Evolutionary conservation across 2,888 invertebrate species (phyloP).

Genomic region (Hyles lineata): DNA sequence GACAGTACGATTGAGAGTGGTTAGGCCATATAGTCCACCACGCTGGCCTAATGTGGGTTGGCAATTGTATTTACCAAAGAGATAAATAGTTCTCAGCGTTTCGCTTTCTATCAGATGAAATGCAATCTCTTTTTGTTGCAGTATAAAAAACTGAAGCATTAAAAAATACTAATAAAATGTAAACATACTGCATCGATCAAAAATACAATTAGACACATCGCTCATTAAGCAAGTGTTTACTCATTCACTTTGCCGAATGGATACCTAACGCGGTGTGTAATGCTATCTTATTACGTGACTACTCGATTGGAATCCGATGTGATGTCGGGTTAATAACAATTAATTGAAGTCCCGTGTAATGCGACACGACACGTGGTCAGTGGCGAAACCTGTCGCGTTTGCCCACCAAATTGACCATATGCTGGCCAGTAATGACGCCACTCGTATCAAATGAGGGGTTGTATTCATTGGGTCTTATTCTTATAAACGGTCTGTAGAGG

Average conservation of each 20-base stretch:
- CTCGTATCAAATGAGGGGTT: constrained; percentile 4
- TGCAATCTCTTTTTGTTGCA: no score
- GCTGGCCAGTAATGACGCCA: constrained; percentile 42
- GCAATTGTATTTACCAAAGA: no score
- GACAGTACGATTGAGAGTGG: no score
- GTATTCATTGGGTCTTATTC: not conserved
- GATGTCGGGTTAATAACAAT: constrained; percentile 71
- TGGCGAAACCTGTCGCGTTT: constrained; percentile 59
- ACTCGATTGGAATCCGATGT: constrained; percentile 53
- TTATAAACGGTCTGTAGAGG: not conserved
- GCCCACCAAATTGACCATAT: constrained; percentile 68
- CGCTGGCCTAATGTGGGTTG: no score
- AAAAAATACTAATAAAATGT: not conserved
- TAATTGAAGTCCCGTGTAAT: constrained; percentile 76
- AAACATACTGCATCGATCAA: not conserved
- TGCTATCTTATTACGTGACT: constrained; percentile 55
- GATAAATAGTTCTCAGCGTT: no score
- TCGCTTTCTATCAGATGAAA: no score
- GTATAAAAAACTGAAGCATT: no score
- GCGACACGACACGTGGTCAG: constrained; percentile 62
- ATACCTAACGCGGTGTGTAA: constrained; percentile 64
- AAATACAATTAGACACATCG: not conserved
- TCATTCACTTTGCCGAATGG: constrained; percentile 35
- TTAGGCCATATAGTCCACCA: no score
- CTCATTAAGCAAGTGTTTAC: constrained; percentile 19